Evolutionary conservation across 2,113 vertebrate species (phyloP).

Genomic region (Kryptolebias marmoratus): DNA sequence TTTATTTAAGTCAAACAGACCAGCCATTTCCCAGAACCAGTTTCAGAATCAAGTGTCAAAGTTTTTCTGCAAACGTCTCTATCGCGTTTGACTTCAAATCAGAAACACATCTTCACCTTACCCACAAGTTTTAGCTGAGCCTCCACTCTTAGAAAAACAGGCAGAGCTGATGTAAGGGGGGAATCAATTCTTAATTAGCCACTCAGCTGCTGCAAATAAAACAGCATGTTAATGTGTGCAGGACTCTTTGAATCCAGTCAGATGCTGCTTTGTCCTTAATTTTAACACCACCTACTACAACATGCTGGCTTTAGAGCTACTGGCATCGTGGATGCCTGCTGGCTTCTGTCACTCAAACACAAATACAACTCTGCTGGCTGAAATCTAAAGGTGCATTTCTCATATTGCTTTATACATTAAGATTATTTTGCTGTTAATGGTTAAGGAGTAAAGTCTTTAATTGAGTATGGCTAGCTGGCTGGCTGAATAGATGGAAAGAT

Average conservation of each 20-base stretch:
- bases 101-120: not conserved
- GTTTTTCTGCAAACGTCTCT: not conserved
- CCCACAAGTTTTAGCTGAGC: not conserved
- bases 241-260: not conserved
- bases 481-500: too few relatives aligned
- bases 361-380: not conserved
- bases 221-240: not conserved
- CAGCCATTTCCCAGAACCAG: too few relatives aligned
- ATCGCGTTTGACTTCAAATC: not conserved
- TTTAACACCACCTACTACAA: not conserved
- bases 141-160: not conserved
- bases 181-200: not conserved
- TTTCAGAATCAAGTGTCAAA: too few relatives aligned
- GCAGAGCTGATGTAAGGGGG: not conserved
- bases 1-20: too few relatives aligned
- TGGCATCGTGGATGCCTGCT: not conserved
- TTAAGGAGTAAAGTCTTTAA: too few relatives aligned
- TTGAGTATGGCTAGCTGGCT: too few relatives aligned
- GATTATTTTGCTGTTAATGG: not conserved
- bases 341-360: not conserved
- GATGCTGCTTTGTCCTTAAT: not conserved
- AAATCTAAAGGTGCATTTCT: not conserved
- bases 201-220: slow-evolving; percentile 1
- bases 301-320: not conserved
- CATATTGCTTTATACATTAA: not conserved